phyloP scores from a whole-genome alignment of 2,113 vertebrate genomes.

The Hypomesus transpacificus region DNA sequence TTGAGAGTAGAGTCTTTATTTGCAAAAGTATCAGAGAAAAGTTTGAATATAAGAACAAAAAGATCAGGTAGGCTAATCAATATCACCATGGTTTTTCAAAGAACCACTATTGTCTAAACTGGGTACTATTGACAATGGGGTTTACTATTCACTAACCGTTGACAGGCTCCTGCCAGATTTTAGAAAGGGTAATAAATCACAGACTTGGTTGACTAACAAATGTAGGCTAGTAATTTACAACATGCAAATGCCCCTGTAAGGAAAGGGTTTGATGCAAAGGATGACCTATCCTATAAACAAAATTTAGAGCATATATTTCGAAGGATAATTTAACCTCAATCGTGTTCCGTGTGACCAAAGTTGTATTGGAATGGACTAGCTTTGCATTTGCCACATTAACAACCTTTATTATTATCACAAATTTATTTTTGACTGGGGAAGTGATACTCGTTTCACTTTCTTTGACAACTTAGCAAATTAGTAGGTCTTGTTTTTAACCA shows the following conservation, averaged over 20 bases:
- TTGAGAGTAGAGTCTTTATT: no score
- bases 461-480: background rate
- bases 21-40: no score
- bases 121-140: background rate
- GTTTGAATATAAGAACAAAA: no score
- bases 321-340: no score
- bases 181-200: background rate
- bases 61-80: background rate
- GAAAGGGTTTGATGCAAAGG: no score
- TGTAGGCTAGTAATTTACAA: background rate
- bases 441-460: background rate
- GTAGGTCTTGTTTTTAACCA: background rate
- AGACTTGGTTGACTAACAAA: background rate
- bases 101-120: background rate
- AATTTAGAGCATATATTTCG: no score
- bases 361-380: no score
- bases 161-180: background rate
- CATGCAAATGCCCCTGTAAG: background rate
- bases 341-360: no score
- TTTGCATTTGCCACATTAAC: no score
- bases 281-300: no score
- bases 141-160: background rate
- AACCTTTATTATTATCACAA: no score
- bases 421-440: background rate
- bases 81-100: background rate